These are phyloP conservation scores for Oostethus manadensis DNA, from an alignment of 2,113 vertebrate species.

Conservation along the genomic window DNA sequence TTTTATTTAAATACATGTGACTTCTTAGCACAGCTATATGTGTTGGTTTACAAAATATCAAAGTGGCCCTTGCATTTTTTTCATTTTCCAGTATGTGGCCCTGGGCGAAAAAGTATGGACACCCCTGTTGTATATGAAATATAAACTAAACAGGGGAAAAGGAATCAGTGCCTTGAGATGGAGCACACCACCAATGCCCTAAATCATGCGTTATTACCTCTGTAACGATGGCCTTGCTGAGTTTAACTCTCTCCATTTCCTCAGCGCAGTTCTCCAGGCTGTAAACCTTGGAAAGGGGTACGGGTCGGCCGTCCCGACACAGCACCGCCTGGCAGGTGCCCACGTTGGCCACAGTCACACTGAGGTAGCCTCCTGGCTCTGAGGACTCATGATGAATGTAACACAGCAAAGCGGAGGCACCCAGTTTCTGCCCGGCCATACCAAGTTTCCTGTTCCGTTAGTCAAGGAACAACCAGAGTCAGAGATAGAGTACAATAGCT, in stretches of 20 bases:
- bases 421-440: slow-evolving; percentile 93
- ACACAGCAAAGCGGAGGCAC: slow-evolving; percentile 89
- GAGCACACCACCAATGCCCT: not conserved
- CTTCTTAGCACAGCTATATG: too few relatives aligned
- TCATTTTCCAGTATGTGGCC: too few relatives aligned
- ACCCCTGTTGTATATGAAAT: too few relatives aligned
- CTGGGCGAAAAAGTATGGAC: too few relatives aligned
- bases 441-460: slow-evolving; percentile 83
- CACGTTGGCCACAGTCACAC: slow-evolving; percentile 88
- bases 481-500: not conserved
- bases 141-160: too few relatives aligned
- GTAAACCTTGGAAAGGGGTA: slow-evolving; percentile 86
- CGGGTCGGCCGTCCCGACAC: slow-evolving; percentile 81
- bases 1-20: too few relatives aligned
- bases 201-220: slow-evolving; percentile 73
- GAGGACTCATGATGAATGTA: slow-evolving; percentile 82
- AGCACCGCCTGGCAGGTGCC: slow-evolving; percentile 89
- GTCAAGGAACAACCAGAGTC: slow-evolving; percentile 6
- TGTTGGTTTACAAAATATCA: too few relatives aligned
- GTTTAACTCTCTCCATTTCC: slow-evolving; percentile 86
- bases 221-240: slow-evolving; percentile 92
- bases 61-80: too few relatives aligned
- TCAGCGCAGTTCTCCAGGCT: slow-evolving; percentile 85
- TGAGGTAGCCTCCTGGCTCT: slow-evolving; percentile 79
- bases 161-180: too few relatives aligned